Evolutionary conservation across 2,113 vertebrate genomes (phyloP).

Genomic region (Craseonycteris thonglongyai): DNA sequence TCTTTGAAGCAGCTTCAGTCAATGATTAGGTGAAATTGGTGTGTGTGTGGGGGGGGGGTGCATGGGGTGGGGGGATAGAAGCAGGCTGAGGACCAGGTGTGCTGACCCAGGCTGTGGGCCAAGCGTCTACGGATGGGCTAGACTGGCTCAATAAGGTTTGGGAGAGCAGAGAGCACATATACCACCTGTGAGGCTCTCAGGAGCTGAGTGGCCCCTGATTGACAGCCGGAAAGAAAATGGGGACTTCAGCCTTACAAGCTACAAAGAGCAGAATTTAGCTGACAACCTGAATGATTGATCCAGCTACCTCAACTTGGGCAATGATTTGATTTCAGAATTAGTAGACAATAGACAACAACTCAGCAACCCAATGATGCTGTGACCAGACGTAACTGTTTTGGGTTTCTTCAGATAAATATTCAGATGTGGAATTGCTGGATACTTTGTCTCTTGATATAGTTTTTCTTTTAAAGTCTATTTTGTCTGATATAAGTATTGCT

Average conservation of each 20-base stretch:
- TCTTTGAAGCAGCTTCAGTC: background rate
- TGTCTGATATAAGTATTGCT: too few species aligned
- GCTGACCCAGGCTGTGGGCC: too few species aligned
- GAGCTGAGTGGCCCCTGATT: background rate
- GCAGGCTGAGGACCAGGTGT: background rate
- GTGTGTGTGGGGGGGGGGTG: too few species aligned
- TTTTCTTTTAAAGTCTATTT: too few species aligned
- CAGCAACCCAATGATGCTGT: rapidly evolving
- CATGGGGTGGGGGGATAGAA: rapidly evolving
- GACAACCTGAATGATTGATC: background rate
- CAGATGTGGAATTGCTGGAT: too few species aligned
- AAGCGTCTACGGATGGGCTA: too few species aligned
- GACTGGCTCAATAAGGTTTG: too few species aligned
- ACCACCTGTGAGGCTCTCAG: too few species aligned
- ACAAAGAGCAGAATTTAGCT: background rate
- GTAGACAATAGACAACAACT: background rate
- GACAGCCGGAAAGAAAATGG: background rate
- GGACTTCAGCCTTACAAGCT: background rate
- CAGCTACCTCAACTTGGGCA: background rate
- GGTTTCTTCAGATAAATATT: too few species aligned
- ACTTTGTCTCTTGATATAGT: too few species aligned
- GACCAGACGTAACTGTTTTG: background rate
- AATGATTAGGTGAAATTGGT: background rate
- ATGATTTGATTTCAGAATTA: background rate
- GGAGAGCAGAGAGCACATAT: rapidly evolving